Base-by-base conservation (phyloP, 1,140 invertebrate species). In the Cotesia vestalis region DNA sequence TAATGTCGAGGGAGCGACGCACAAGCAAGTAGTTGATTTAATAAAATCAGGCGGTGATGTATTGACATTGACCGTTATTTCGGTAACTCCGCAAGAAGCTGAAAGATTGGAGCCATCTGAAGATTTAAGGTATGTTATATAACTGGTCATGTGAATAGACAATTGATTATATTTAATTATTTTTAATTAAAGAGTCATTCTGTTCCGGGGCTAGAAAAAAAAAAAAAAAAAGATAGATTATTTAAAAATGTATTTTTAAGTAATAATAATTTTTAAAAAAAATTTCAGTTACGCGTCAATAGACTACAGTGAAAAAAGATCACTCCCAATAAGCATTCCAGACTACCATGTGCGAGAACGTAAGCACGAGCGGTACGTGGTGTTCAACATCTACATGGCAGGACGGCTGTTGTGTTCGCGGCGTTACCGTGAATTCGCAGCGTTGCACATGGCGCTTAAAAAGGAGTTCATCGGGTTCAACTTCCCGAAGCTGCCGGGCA, bases 311-410 rank as follows among this genome's bases (percentile, higher is more conserved):
- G 98, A 99, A 86, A 98, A 99, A 84, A 89, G 98, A 64, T 99
- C 97, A 51, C 88, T 99, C 72, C 98, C 98, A 6, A 98, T 99
- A 76, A 98, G 97, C 75, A 95, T 99, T 77, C 98, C 98, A 12
- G 97, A 97, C 87, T 98, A 97, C 83, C 94, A 95, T 78, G 85
- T 85, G 88, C 82, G 94, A 90, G 90, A 94, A 88, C 85, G 92
- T 77, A 92, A 91, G 81, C 95, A 95, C 20, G 95, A 99, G 78
- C 94, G 94, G 77, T 99, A 94, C 88, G 95, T 98, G 69, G 96
- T 98, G 0, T 99, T 96, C 87, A 99, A 99, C 84, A 98, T 99
- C 73, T 98, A 99, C 84, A 99, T 99, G 97, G 98, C 98, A 36
- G 98, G 98, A 0, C 87, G 98, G 59, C 98, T 99, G 85, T 88